These are phyloP conservation scores for Beroe forskalii DNA, from an alignment of 37 sponge, comb jelly and placozoan genomes.

Conservation along the genomic window DNA sequence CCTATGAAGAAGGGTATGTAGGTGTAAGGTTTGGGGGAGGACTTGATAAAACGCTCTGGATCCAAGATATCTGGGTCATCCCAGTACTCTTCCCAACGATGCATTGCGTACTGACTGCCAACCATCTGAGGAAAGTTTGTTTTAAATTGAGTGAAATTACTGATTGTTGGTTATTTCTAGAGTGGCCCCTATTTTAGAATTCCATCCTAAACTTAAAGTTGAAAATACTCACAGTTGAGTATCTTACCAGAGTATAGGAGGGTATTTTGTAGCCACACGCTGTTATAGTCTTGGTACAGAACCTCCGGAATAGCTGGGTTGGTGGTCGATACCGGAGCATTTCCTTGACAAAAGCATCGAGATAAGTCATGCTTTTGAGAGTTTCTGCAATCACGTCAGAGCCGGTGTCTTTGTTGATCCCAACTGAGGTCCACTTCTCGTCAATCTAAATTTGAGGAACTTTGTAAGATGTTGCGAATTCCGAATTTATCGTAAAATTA, in stretches of 20 bases:
- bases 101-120: slow-evolving; percentile 51
- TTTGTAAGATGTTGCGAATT: too few species aligned
- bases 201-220: too few species aligned
- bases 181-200: too few species aligned
- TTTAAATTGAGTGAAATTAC: too few species aligned
- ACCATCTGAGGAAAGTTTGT: neutral
- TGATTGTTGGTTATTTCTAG: too few species aligned
- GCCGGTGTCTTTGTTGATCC: neutral
- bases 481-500: too few species aligned
- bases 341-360: slow-evolving; percentile 26
- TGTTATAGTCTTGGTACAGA: neutral
- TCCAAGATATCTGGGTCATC: neutral
- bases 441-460: slow-evolving; percentile 10
- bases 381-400: slow-evolving; percentile 22
- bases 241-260: neutral
- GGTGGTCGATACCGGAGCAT: neutral
- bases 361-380: slow-evolving; percentile 36
- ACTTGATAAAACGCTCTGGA: slow-evolving; percentile 11
- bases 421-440: neutral
- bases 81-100: slow-evolving; percentile 18
- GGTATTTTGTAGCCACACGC: slow-evolving; percentile 26
- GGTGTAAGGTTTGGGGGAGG: slow-evolving; percentile 61
- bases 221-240: too few species aligned
- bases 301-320: neutral
- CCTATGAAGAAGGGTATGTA: slow-evolving; percentile 60